A percentile compares a stretch with the other conserved stretches of the same genome.
These are phyloP conservation scores for Himantopus leucocephalus DNA, from an alignment of 2,113 vertebrate genomes.

Conservation along the genomic window DNA sequence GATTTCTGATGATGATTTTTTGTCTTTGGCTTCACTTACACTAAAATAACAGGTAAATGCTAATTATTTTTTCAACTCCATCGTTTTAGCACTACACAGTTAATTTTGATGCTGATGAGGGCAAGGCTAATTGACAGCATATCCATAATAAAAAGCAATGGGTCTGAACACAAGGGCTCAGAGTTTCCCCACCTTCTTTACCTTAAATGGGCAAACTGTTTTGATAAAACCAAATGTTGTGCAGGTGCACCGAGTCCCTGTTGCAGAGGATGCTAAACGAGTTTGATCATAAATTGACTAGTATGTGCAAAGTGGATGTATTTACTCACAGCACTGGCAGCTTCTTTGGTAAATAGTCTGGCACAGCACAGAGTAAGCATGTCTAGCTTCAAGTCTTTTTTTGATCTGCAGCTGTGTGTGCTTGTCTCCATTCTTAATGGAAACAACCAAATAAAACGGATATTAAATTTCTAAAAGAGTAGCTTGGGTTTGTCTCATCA, in stretches of 20 bases:
- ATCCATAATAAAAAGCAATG: neutral
- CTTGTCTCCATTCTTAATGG: conserved; percentile 13
- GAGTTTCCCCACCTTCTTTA: neutral
- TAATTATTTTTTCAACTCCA: neutral
- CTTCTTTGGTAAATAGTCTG: conserved; percentile 18
- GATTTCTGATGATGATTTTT: neutral
- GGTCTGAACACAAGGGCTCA: neutral
- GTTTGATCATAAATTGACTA: conserved; percentile 49
- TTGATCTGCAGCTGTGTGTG: conserved; percentile 36
- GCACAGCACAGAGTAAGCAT: neutral
- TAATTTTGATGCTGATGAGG: conserved; percentile 14
- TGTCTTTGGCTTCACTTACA: neutral
- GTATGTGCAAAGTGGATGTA: conserved; percentile 25
- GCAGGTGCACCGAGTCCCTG: conserved; percentile 14
- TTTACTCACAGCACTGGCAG: conserved; percentile 34
- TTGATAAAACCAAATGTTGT: conserved; percentile 23
- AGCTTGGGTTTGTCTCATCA: neutral
- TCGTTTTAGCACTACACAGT: conserved; percentile 8
- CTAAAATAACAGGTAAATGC: neutral
- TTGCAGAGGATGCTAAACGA: neutral
- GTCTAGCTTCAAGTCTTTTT: conserved; percentile 17
- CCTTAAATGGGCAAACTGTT: neutral
- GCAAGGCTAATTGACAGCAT: conserved; percentile 1
- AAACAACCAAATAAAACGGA: neutral
- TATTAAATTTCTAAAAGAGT: neutral